These are phyloP conservation scores for Notarius lentiginosus DNA, from an alignment of 2,113 vertebrate species.

Conservation along the genomic window DNA sequence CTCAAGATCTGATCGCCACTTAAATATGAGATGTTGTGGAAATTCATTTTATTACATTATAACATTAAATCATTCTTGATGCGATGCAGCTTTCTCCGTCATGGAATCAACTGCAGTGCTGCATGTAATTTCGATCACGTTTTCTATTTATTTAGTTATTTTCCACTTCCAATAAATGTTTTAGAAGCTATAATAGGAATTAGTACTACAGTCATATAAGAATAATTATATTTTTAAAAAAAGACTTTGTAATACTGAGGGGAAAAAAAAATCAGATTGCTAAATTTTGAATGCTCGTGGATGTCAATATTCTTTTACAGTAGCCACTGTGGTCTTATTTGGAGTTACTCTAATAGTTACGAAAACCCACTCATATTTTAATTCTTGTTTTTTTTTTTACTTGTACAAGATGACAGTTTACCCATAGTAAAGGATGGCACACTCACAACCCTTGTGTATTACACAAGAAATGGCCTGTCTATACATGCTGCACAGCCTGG, in stretches of 20 bases:
- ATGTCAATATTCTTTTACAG: neutral
- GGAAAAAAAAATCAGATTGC: neutral
- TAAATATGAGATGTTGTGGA: neutral
- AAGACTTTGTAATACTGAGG: neutral
- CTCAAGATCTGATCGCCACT: neutral
- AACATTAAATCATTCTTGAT: neutral
- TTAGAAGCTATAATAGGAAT: neutral
- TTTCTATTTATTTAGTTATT: neutral
- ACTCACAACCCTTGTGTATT: constrained; percentile 55
- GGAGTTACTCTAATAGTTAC: neutral
- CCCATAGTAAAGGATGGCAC: constrained; percentile 52
- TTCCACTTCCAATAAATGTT: neutral
- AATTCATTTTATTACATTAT: constrained; percentile 2
- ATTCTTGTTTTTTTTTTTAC: neutral
- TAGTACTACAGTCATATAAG: neutral
- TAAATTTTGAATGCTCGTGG: neutral
- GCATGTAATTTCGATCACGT: neutral
- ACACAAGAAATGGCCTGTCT: constrained; percentile 66
- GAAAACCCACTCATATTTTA: neutral
- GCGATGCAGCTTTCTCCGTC: neutral
- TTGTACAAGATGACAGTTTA: constrained; percentile 32
- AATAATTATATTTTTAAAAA: neutral
- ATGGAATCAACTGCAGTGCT: neutral
- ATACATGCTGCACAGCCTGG: constrained; percentile 67
- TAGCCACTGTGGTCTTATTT: neutral